Evolutionary conservation across 2,113 vertebrate genomes (phyloP).

Genomic region (Hippocampus mohnikei): DNA sequence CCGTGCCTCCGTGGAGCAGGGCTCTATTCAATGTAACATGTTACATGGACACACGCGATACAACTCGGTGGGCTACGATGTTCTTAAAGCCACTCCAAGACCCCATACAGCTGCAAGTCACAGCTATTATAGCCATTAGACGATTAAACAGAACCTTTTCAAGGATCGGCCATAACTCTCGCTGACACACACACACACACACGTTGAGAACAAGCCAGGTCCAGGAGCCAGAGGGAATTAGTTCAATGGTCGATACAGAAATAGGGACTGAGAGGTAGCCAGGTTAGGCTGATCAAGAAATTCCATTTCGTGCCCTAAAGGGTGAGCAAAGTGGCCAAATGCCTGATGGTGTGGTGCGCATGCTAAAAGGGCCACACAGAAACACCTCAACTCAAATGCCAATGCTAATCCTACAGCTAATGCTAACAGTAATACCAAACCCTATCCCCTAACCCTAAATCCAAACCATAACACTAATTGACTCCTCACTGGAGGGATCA

Average conservation of each 20-base stretch:
- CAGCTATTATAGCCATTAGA: slow-evolving; percentile 31
- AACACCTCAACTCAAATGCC: background rate
- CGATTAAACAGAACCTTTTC: slow-evolving; percentile 46
- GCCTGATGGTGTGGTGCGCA: slow-evolving; percentile 2
- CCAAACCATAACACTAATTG: background rate
- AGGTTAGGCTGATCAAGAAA: slow-evolving; percentile 21
- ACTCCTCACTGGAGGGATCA: too few species aligned
- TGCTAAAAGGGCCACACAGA: background rate
- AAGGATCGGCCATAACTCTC: slow-evolving; percentile 31
- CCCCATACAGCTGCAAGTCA: background rate
- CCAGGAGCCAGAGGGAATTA: slow-evolving; percentile 39
- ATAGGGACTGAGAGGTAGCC: slow-evolving; percentile 19
- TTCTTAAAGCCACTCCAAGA: background rate
- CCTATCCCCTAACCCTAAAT: background rate
- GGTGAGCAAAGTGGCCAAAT: slow-evolving; percentile 15
- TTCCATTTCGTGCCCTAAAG: slow-evolving; percentile 22
- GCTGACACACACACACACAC: slow-evolving; percentile 28
- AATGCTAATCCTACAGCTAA: background rate
- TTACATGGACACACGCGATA: too few species aligned
- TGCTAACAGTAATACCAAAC: too few species aligned
- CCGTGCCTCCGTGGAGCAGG: background rate
- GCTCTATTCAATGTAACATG: background rate
- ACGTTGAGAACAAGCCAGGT: slow-evolving; percentile 21
- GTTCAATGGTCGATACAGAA: slow-evolving; percentile 36
- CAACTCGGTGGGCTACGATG: background rate